Evolutionary conservation across 2,797 vertebrate species (phyloP).

Genomic region (Cephalopachus bancanus): DNA sequence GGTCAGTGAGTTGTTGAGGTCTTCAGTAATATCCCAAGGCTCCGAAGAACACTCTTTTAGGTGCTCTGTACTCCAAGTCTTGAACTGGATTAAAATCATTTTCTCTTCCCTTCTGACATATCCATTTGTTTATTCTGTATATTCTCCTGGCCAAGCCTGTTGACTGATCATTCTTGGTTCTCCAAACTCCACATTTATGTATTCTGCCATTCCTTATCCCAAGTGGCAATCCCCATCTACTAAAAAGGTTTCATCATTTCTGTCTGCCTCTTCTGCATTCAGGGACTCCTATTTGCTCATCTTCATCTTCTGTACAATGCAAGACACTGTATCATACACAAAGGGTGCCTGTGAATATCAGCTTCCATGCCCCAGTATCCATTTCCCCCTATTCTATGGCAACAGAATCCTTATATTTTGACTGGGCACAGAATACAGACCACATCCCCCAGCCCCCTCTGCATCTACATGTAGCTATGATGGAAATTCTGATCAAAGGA

Average conservation of each 20-base stretch:
- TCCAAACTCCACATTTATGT: rapidly evolving
- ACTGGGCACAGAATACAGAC: background rate
- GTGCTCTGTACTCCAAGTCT: background rate
- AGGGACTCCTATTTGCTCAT: rapidly evolving
- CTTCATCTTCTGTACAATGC: background rate
- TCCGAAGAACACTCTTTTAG: background rate
- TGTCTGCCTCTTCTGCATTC: background rate
- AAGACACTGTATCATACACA: rapidly evolving
- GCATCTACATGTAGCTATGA: too few relatives aligned
- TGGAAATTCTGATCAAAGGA: rapidly evolving
- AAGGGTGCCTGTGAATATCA: rapidly evolving
- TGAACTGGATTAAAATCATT: background rate
- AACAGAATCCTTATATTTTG: background rate
- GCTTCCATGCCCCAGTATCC: too few relatives aligned
- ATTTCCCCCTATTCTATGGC: background rate
- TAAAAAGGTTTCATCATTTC: background rate
- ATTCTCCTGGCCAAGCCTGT: background rate
- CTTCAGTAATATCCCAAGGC: too few relatives aligned
- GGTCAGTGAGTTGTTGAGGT: background rate
- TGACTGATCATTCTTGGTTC: rapidly evolving
- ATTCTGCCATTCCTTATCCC: background rate
- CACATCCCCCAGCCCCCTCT: background rate
- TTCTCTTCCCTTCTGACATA: background rate
- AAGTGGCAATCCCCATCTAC: rapidly evolving
- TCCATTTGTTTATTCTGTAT: background rate